Conservation (phyloP, 2,888 invertebrate species). For the Drosophila mayaguana region DNA sequence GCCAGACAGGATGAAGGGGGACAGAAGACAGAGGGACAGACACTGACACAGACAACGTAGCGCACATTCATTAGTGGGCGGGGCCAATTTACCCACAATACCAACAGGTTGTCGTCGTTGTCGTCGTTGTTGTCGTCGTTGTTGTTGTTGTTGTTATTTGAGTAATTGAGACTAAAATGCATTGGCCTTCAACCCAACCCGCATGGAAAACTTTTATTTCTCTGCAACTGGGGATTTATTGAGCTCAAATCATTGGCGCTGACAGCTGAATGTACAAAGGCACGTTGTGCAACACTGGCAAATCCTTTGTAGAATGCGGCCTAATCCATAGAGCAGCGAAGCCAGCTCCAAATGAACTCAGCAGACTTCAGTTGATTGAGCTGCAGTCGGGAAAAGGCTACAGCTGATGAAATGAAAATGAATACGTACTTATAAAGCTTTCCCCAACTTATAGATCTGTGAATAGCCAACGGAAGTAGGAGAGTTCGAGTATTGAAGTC, state of each 20-base stretch:
- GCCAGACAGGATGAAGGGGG: constrained; percentile 1
- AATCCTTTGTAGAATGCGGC: not conserved
- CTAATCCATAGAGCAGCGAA: not conserved
- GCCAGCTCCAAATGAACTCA: not conserved
- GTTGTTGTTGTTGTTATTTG: constrained; percentile 57
- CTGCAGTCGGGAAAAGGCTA: too few species aligned
- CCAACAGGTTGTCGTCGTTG: constrained; percentile 63
- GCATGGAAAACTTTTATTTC: not conserved
- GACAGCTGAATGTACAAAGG: not conserved
- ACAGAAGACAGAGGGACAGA: not conserved
- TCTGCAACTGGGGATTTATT: not conserved
- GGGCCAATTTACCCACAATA: constrained; percentile 26
- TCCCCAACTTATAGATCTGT: not conserved
- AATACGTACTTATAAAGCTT: not conserved
- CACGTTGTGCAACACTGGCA: not conserved
- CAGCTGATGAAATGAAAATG: not conserved
- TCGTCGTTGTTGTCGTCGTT: constrained; percentile 14
- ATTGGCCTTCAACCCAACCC: constrained; percentile 37
- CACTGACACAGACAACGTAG: not conserved
- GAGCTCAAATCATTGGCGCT: constrained; percentile 3
- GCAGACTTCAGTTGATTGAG: not conserved
- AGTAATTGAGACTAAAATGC: constrained; percentile 67
- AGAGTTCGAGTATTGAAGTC: too few species aligned
- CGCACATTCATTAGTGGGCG: constrained; percentile 4
- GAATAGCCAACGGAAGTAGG: not conserved